phyloP scores from a whole-genome alignment of 2,888 invertebrate species.

The Hemistola chrysoprasaria region DNA sequence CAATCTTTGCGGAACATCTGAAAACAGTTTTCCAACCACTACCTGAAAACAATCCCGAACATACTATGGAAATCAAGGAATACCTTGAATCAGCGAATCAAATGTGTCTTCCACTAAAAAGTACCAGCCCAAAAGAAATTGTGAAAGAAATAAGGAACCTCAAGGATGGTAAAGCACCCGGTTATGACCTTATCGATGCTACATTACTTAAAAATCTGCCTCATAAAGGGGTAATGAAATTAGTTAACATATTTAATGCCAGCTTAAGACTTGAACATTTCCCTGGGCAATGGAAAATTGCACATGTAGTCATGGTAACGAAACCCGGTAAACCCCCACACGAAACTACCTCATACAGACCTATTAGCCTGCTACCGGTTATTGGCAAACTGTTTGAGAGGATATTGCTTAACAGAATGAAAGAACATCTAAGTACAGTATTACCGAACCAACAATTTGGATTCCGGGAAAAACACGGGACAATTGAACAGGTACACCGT shows the following conservation, averaged over 20 bases:
- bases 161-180: constrained; percentile 11
- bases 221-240: neutral
- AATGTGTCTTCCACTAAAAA: no score
- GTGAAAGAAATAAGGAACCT: neutral
- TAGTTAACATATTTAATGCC: constrained; percentile 6
- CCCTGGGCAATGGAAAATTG: constrained; percentile 12
- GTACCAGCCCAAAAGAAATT: neutral
- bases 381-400: constrained; percentile 12
- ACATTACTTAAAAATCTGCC: constrained; percentile 11
- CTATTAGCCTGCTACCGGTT: constrained; percentile 15
- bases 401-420: constrained; percentile 9
- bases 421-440: constrained; percentile 1
- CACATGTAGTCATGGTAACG: constrained; percentile 8
- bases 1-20: no score
- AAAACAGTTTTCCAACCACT: no score
- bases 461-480: constrained; percentile 9
- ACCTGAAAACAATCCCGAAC: no score
- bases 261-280: constrained; percentile 3
- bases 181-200: constrained; percentile 15
- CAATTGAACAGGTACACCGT: constrained; percentile 10
- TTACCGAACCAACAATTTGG: constrained; percentile 16
- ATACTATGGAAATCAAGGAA: no score
- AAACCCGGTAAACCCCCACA: constrained; percentile 12
- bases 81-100: no score
- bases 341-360: constrained; percentile 10